These are phyloP conservation scores for Podarcis siculus DNA, from an alignment of 2,797 vertebrate species.

Conservation along the genomic window DNA sequence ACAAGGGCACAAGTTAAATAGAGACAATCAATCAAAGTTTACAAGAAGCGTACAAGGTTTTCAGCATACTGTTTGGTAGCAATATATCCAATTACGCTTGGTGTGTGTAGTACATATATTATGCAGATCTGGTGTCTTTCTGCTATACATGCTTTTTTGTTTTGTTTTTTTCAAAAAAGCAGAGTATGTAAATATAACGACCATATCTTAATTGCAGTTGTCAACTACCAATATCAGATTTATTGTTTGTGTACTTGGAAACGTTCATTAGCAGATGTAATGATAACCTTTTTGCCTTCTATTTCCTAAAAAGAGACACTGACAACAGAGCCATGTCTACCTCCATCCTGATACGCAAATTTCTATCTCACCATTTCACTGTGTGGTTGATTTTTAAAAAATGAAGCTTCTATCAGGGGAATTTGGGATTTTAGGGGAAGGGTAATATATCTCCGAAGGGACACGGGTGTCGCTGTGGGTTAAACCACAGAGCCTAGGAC, in stretches of 20 bases:
- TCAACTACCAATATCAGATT: slow-evolving; percentile 71
- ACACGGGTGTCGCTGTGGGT: too few species aligned
- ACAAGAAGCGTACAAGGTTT: slow-evolving; percentile 66
- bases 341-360: background rate
- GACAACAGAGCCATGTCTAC: background rate
- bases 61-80: slow-evolving; percentile 70
- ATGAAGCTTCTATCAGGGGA: background rate
- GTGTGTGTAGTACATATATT: slow-evolving; percentile 74
- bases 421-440: background rate
- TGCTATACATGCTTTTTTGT: slow-evolving; percentile 51
- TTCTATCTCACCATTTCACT: background rate
- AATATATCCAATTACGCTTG: slow-evolving; percentile 78
- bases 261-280: slow-evolving; percentile 45
- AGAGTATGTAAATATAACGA: slow-evolving; percentile 70
- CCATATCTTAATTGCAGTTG: slow-evolving; percentile 75
- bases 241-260: slow-evolving; percentile 75
- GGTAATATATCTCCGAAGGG: too few species aligned
- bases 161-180: slow-evolving; percentile 63
- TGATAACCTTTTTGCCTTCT: slow-evolving; percentile 13
- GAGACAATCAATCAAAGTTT: slow-evolving; percentile 74
- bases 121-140: slow-evolving; percentile 74
- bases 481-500: too few species aligned
- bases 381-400: slow-evolving; percentile 10
- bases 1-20: slow-evolving; percentile 49
- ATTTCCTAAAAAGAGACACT: slow-evolving; percentile 17